phyloP scores from a whole-genome alignment of 2,797 vertebrate genomes.

The Spinus olivaceus region DNA sequence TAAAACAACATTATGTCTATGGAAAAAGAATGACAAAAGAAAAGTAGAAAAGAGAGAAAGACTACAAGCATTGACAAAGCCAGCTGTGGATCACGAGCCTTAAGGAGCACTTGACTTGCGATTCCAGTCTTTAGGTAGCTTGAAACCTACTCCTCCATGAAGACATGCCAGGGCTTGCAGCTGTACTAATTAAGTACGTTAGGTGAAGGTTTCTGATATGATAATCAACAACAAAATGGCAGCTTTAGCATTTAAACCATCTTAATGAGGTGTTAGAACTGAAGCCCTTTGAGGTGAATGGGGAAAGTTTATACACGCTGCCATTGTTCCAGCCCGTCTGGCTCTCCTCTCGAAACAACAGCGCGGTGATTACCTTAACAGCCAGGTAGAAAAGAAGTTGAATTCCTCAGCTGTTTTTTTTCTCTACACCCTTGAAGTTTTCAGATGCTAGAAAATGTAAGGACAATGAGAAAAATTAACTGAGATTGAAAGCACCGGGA shows the following conservation, averaged over 20 bases:
- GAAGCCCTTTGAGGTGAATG: slow-evolving; percentile 51
- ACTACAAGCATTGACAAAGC: not conserved
- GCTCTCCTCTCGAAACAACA: slow-evolving; percentile 19
- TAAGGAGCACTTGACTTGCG: not conserved
- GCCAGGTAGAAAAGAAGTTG: slow-evolving; percentile 14
- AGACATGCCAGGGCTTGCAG: slow-evolving; percentile 28
- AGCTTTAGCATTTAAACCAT: slow-evolving; percentile 38
- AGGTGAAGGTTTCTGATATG: slow-evolving; percentile 50
- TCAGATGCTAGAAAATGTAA: not conserved
- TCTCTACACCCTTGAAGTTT: not conserved
- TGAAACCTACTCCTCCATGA: not conserved
- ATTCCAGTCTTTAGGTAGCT: not conserved
- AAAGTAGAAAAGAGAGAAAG: not conserved
- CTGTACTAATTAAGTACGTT: not conserved
- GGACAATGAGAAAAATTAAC: not conserved
- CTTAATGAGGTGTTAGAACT: slow-evolving; percentile 53
- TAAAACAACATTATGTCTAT: not conserved
- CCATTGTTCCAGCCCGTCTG: slow-evolving; percentile 47
- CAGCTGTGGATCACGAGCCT: not conserved
- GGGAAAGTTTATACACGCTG: slow-evolving; percentile 39
- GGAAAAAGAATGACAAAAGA: not conserved
- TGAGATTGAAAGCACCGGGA: not conserved
- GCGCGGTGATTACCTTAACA: slow-evolving; percentile 21
- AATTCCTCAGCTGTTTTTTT: slow-evolving; percentile 18
- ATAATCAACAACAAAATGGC: slow-evolving; percentile 47